Evolutionary conservation across 1,140 invertebrate genomes (phyloP).

Genomic region (Cepaea nemoralis): DNA sequence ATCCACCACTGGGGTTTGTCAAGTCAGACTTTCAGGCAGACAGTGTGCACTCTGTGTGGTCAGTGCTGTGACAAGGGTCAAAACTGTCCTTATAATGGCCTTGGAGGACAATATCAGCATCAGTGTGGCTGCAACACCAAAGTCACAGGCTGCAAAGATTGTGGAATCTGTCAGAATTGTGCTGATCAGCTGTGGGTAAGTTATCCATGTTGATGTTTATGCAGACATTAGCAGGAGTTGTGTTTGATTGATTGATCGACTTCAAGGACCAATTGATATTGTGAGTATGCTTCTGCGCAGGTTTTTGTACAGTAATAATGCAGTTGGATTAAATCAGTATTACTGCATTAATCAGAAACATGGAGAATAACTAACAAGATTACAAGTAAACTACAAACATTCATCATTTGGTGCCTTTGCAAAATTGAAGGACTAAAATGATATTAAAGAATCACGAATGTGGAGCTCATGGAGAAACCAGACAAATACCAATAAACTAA

Average conservation of each 20-base stretch:
- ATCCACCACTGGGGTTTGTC: slow-evolving; percentile 56
- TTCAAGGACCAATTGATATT: neutral
- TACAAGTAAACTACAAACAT: too few relatives aligned
- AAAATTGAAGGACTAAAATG: too few relatives aligned
- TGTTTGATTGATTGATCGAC: neutral
- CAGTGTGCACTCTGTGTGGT: slow-evolving; percentile 64
- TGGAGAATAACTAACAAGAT: too few relatives aligned
- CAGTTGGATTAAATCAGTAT: too few relatives aligned
- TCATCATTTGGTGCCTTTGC: too few relatives aligned
- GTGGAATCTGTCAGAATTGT: slow-evolving; percentile 64
- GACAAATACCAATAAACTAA: too few relatives aligned
- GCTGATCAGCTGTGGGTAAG: slow-evolving; percentile 63
- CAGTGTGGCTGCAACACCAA: slow-evolving; percentile 58
- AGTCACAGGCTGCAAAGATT: slow-evolving; percentile 57
- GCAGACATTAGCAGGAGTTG: too few relatives aligned
- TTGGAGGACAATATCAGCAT: slow-evolving; percentile 52
- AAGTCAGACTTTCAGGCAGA: slow-evolving; percentile 46
- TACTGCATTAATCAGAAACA: too few relatives aligned
- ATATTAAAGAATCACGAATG: too few relatives aligned
- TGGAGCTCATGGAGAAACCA: too few relatives aligned
- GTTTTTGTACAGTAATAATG: too few relatives aligned
- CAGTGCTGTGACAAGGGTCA: slow-evolving; percentile 59
- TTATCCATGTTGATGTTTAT: neutral
- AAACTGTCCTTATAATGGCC: slow-evolving; percentile 58
- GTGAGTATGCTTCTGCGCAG: neutral